These are phyloP conservation scores for Melanostoma mellinum DNA, from an alignment of 2,888 invertebrate species.

Conservation along the genomic window DNA sequence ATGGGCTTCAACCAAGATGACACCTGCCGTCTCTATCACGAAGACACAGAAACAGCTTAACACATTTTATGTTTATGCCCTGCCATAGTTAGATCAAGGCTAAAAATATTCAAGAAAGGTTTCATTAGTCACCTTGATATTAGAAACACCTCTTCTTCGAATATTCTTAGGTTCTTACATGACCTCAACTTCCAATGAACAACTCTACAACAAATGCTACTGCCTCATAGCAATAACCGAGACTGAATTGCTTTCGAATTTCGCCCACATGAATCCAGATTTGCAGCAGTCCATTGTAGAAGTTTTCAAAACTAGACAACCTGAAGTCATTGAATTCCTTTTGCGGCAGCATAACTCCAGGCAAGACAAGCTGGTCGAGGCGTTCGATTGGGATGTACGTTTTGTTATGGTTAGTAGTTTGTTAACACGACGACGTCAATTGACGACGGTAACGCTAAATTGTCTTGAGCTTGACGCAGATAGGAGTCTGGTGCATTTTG, in stretches of 20 bases:
- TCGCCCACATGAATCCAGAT: conserved; percentile 78
- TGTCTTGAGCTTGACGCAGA: conserved; percentile 75
- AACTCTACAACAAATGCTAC: conserved; percentile 77
- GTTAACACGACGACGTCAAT: conserved; percentile 76
- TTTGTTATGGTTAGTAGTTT: conserved; percentile 79
- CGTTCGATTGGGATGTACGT: conserved; percentile 81
- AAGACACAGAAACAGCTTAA: too few relatives aligned
- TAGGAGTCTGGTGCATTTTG: conserved; percentile 75
- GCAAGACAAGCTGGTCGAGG: conserved; percentile 76
- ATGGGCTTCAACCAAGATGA: too few relatives aligned
- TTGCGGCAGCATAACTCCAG: conserved; percentile 76
- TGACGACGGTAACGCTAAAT: conserved; percentile 78
- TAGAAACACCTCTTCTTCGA: too few relatives aligned
- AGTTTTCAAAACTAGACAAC: conserved; percentile 77
- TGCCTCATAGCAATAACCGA: conserved; percentile 74
- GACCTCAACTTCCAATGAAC: too few relatives aligned
- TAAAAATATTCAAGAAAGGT: too few relatives aligned
- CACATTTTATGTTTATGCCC: too few relatives aligned
- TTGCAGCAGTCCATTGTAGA: conserved; percentile 77
- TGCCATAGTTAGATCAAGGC: too few relatives aligned
- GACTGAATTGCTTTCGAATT: conserved; percentile 75
- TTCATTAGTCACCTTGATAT: too few relatives aligned
- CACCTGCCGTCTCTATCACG: too few relatives aligned
- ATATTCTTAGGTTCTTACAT: too few relatives aligned
- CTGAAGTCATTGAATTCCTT: conserved; percentile 77